Evolutionary conservation across 2,888 invertebrate genomes (phyloP), one percentile per base, ranked within the genome.

Genomic region (Scaptodrosophila latifasciaeformis): DNA sequence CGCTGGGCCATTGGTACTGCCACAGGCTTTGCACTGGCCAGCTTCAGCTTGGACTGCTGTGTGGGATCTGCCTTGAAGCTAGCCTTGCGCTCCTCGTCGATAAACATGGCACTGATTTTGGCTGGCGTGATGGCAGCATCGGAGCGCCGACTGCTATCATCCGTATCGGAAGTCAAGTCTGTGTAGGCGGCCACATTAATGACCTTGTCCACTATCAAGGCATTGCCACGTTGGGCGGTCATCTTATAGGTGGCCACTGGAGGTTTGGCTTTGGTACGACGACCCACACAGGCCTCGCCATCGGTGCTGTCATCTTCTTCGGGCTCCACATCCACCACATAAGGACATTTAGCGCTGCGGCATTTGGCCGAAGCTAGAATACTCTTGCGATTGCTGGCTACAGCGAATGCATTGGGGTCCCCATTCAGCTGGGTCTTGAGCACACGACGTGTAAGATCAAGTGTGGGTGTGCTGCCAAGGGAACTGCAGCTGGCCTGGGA

Each of bases 361-460:
- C 93, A 93, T 86, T 93, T 92, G 1, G 95, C 94, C 43, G 94
- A 95, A 17, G 95, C 93, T 47, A 96, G 87, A 65, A 96, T 95
- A 83, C 95, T 95, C 85, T 94, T 93, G 48, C 95, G 89, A 84
- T 95, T 95, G 10, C 81, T 66, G 1, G 93, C 93, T 3, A n/a
- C 40, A 2, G 19, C 19, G n/a, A n/a, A n/a, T 3, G 40, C 37
- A 10, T 1, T 15, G 17, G 37, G 1, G 15, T 37, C 37, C 9
- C 77, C 1, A 92, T 71, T 71, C 6, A 62, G 49, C 47, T 76
- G 72, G 10, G 62, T 89, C 86, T 94, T 95, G 47, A 94, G 88
- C 67, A 94, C 90, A 67, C 93, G 89, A 70, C 88, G 90, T 86
- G 88, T 90, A 68, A 90, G 88, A 76, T 90, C 89, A 78, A 90